A percentile compares a stretch with the other conserved stretches of the same genome.
These are phyloP conservation scores for Spicauda simplicius DNA, from an alignment of 2,888 invertebrate species.

Conservation along the genomic window DNA sequence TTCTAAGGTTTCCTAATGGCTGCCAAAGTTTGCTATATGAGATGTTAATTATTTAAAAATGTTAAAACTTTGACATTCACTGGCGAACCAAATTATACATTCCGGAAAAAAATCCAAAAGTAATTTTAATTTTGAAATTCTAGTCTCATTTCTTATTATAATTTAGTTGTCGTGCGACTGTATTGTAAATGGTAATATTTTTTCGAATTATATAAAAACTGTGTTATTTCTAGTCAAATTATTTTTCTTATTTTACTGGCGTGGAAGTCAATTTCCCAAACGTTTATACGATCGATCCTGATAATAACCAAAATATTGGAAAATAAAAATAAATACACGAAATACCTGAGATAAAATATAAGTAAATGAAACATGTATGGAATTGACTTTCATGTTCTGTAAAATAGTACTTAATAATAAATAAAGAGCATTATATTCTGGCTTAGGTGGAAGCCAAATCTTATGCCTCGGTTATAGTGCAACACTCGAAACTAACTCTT, in stretches of 20 bases:
- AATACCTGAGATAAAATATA: neutral
- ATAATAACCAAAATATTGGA: neutral
- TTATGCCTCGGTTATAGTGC: conserved; percentile 59
- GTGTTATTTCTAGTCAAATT: conserved; percentile 83
- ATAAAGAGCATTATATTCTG: conserved; percentile 77
- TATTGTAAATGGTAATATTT: conserved; percentile 64
- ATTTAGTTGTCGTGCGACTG: conserved; percentile 70
- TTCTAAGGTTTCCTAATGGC: conserved; percentile 18
- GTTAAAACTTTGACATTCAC: conserved; percentile 39
- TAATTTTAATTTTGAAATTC: conserved; percentile 45
- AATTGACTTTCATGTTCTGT: conserved; percentile 63
- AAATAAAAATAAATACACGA: neutral
- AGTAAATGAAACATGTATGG: neutral
- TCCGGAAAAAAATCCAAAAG: conserved; percentile 48
- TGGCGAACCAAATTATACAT: conserved; percentile 36
- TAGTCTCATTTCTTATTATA: conserved; percentile 37
- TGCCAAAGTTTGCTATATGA: conserved; percentile 35
- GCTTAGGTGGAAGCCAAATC: conserved; percentile 78
- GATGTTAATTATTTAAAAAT: conserved; percentile 45
- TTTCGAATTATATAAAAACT: conserved; percentile 62
- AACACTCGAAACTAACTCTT: conserved; percentile 46
- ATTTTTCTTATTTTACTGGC: conserved; percentile 73
- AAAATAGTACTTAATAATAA: conserved; percentile 59
- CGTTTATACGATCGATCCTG: neutral
- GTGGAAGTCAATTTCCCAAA: conserved; percentile 55